Base-by-base conservation (phyloP, 2,797 vertebrate genomes). In the Myoxocephalus aenaeus region DNA sequence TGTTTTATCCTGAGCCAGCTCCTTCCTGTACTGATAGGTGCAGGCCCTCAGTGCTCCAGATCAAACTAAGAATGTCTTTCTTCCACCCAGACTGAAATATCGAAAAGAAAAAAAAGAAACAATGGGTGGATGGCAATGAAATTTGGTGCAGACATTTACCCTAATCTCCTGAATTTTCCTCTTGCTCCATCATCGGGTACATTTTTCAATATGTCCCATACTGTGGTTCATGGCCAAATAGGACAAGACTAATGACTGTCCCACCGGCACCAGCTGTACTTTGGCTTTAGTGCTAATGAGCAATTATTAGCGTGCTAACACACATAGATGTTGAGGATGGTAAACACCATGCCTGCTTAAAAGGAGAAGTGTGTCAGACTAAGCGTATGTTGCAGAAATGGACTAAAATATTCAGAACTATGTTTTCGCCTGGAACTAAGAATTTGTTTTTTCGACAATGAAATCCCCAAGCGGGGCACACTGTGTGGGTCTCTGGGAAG, bases 1-100 rank as follows among this genome's bases (percentile, higher is more conserved):
- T 86, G 42, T 71, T 20, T 65, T 3, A 42, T 74, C 73, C 77
- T 36, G 62, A 81, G 57, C 58, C 34, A 17, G 17, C 65, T 75
- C 63, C 79, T 84, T 78, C 73, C 67, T 79, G 66, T 14, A 40
- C 62, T 7, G 64, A 78, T 61, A 75, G 79, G 54, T 73, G 20
- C 64, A 53, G 73, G 51, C 76, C 75, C 54, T 69, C 76, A 14
- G 40, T 46, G 40, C 67, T 14, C 15, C 22, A 73, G n/a, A 68
- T 15, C 46, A 54, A 65, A 32, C 20, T 0, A 36, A 70, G 13
- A 56, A 40, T 34, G 34, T 64, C 32, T 34, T 15, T 18, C 25
- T 25, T 34, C 22, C 17, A 9, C 32, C 67, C 48, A 18, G 27
- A 71, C 56, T 38, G 17, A 67, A 48, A 56, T 38, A 27, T 48